Evolutionary conservation across 92 coral and sea anemone genomes (phyloP).

Genomic region (Porites divaricata): DNA sequence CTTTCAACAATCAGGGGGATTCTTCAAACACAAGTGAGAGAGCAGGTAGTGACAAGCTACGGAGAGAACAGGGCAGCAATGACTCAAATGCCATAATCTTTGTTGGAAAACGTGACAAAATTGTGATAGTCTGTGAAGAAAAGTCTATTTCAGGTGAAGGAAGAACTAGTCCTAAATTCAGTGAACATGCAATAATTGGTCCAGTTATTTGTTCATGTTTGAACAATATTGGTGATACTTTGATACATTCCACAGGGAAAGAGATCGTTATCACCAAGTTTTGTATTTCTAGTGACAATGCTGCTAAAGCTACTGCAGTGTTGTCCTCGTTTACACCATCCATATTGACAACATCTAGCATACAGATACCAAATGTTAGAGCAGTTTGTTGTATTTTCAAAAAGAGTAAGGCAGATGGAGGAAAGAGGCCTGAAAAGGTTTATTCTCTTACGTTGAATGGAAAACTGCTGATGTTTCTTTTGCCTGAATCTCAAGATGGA

Average conservation of each 20-base stretch:
- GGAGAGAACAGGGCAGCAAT: background rate
- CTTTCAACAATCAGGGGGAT: background rate
- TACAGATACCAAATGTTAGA: slow-evolving; percentile 48
- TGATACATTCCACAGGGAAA: slow-evolving; percentile 67
- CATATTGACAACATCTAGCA: background rate
- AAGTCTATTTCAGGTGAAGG: background rate
- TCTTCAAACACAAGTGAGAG: background rate
- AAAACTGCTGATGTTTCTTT: slow-evolving; percentile 35
- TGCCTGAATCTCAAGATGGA: slow-evolving; percentile 29
- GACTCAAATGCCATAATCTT: slow-evolving; percentile 51
- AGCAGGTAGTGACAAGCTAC: slow-evolving; percentile 1
- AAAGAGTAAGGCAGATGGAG: slow-evolving; percentile 9
- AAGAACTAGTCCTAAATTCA: background rate
- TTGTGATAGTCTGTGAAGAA: slow-evolving; percentile 36
- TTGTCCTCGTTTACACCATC: background rate
- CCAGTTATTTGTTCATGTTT: slow-evolving; percentile 65
- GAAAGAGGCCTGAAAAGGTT: slow-evolving; percentile 15
- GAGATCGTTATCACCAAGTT: slow-evolving; percentile 58
- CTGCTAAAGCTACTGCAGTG: background rate
- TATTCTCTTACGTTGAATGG: slow-evolving; percentile 46
- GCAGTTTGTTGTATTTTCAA: slow-evolving; percentile 25
- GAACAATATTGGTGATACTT: slow-evolving; percentile 16
- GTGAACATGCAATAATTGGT: slow-evolving; percentile 51
- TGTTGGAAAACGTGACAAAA: slow-evolving; percentile 65
- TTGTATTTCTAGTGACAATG: background rate